Evolutionary conservation across 2,888 invertebrate species (phyloP), one percentile per base, ranked within the genome.

Genomic region (Merodon equestris): DNA sequence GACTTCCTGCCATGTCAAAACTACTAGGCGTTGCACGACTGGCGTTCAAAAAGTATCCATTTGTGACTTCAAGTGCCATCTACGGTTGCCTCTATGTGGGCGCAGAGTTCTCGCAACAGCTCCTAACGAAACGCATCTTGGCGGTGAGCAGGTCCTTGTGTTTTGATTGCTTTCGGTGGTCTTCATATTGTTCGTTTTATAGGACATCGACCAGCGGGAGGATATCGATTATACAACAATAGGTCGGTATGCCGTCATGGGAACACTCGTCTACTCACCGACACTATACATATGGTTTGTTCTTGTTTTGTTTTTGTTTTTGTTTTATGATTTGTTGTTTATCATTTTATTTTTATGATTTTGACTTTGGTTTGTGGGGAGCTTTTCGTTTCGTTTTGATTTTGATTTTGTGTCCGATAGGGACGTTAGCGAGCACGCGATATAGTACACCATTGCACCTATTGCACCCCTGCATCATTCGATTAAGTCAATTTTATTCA

Each of bases 71-170:
- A 84, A 89, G 91, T 83, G 86, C 91, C 1, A 91, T 95, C 38
- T 96, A 95, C 87, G 96, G 94, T 4, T 90, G 92, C 0, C 92
- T 96, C 83, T 96, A 94, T 86, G 92, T 93, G 0, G 93, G 93
- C 3, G 96, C 96, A 0, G 96, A 96, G 86, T 91, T 94, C 68
- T 93, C 94, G 0, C 96, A 95, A 86, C 96, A 96, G 88, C 92
- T 92, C 9, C 89, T 93, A 77, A 92, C 92, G 61, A 94, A 91
- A 84, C 91, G 92, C 85, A 88, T 93, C 76, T 85, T 93, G 90
- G 95, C 95, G 90, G 85, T 79, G 74, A 74, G 38, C 12, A 7
- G 10, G 19, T 18, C 14, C 1, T 12, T 68, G 40, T 40, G 12
- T 40, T 10, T 75, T 51, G 50, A 66, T n/a, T n/a, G n/a, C n/a